Evolutionary conservation across 2,797 vertebrate species (phyloP), one percentile per base, ranked within the genome.

Genomic region (Austrolebias charrua): DNA sequence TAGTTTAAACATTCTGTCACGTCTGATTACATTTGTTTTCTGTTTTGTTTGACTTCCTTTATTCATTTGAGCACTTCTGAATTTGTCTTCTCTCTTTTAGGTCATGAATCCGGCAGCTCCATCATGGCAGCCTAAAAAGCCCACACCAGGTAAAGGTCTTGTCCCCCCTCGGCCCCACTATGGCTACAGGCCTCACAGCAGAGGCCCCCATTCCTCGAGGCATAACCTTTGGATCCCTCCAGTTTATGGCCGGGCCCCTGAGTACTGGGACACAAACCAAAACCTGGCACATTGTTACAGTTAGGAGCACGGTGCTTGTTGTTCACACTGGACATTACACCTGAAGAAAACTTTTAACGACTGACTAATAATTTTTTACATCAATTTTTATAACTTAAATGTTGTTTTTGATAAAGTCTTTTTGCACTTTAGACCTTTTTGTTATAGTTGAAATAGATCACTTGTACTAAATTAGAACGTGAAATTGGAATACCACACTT

Each of bases 361-460:
- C 60, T 74, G 79, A 88, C 76, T 71, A 83, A 75, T 73, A 55
- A 56, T 66, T 75, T 80, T 82, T 58, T 24, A 83, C 57, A 55
- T 72, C 24, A 38, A 75, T 82, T 87, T 87, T 78, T 85, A 79
- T 81, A 78, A 71, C 40, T 48, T 66, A 61, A 29, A 42, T 78
- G 50, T 63, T 75, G 68, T 76, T 78, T 76, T 82, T 68, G 74
- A 69, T 59, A 51, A 66, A 76, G 46, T 86, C 55, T 67, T 75
- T 83, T 79, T 92, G 92, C 91, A 93, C 92, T 93, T 92, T 93
- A 90, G 86, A 89, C 24, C 11, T 43, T 69, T 76, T 87, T 89
- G 79, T 90, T 86, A 77, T 82, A 82, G 69, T 85, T 79, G 64
- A 16, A 82, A 73, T 83, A 66, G 73, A 82, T 76, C 65, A 78